These are phyloP conservation scores for Drosophila ironensis DNA, from an alignment of 1,140 invertebrate species.

Conservation along the genomic window DNA sequence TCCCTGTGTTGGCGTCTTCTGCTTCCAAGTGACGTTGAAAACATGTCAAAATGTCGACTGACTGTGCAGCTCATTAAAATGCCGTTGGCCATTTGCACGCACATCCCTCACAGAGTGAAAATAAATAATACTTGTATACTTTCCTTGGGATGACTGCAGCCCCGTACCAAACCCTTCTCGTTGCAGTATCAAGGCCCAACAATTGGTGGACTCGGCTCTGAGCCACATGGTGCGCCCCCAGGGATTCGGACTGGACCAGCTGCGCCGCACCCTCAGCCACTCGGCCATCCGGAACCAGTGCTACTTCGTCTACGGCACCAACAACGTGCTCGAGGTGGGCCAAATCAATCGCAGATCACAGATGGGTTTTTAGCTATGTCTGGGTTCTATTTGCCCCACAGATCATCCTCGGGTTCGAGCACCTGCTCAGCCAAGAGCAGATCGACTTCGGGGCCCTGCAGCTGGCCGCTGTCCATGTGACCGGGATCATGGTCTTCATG, in stretches of 20 bases:
- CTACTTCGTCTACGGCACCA: slow-evolving; percentile 36
- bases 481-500: slow-evolving; percentile 53
- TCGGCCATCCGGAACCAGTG: slow-evolving; percentile 33
- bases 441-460: slow-evolving; percentile 46
- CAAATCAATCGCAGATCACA: rapidly evolving
- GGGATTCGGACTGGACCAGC: slow-evolving; percentile 48
- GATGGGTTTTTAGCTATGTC: background rate
- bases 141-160: background rate
- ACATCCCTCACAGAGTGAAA: background rate
- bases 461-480: slow-evolving; percentile 43
- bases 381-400: background rate
- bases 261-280: slow-evolving; percentile 25
- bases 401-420: slow-evolving; percentile 34
- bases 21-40: slow-evolving; percentile 27
- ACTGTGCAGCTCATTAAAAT: slow-evolving; percentile 61
- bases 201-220: background rate
- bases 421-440: slow-evolving; percentile 34
- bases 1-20: slow-evolving; percentile 10
- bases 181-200: background rate
- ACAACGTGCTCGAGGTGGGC: slow-evolving; percentile 48
- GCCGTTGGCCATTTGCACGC: slow-evolving; percentile 44
- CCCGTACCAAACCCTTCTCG: background rate
- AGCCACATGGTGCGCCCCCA: slow-evolving; percentile 43
- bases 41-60: slow-evolving; percentile 42
- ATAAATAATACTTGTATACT: background rate